These are phyloP conservation scores for Lagodon rhomboides DNA, from an alignment of 2,797 vertebrate species.

Conservation along the genomic window DNA sequence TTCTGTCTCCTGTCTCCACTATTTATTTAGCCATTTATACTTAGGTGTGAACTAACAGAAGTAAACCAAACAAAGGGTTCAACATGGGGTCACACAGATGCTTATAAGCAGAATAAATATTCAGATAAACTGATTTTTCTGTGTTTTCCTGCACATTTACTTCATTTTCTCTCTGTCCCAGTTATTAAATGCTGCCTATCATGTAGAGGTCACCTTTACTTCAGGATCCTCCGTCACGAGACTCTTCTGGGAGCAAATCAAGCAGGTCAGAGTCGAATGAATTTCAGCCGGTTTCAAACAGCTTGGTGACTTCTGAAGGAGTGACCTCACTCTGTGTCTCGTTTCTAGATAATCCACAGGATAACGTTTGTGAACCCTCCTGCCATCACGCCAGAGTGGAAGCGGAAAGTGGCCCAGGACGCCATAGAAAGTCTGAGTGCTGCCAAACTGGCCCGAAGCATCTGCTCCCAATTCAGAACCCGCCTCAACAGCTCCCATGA, in stretches of 20 bases:
- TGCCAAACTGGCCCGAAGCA: slow-evolving; percentile 96
- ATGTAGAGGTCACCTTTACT: slow-evolving; percentile 98
- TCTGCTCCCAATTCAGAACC: slow-evolving; percentile 97
- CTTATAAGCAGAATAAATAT: background rate
- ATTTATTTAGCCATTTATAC: background rate
- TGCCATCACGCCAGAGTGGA: slow-evolving; percentile 94
- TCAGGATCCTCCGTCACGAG: slow-evolving; percentile 96
- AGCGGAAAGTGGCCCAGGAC: slow-evolving; percentile 97
- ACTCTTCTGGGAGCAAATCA: slow-evolving; percentile 98
- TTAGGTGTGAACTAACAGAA: background rate
- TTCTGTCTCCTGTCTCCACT: background rate
- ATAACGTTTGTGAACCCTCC: slow-evolving; percentile 97
- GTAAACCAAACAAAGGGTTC: background rate
- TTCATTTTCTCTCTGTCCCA: slow-evolving; percentile 67
- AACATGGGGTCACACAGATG: background rate
- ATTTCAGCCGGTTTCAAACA: background rate
- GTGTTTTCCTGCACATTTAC: slow-evolving; percentile 9
- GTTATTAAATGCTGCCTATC: slow-evolving; percentile 98
- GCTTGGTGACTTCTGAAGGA: background rate
- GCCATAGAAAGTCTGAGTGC: slow-evolving; percentile 98
- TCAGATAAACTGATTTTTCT: background rate
- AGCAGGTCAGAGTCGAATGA: slow-evolving; percentile 87
- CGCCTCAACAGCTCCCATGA: slow-evolving; percentile 97
- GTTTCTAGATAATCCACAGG: slow-evolving; percentile 93
- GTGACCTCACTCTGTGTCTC: slow-evolving; percentile 4